Conservation (phyloP, 2,797 vertebrate species). For the Apogon hyalosoma region DNA sequence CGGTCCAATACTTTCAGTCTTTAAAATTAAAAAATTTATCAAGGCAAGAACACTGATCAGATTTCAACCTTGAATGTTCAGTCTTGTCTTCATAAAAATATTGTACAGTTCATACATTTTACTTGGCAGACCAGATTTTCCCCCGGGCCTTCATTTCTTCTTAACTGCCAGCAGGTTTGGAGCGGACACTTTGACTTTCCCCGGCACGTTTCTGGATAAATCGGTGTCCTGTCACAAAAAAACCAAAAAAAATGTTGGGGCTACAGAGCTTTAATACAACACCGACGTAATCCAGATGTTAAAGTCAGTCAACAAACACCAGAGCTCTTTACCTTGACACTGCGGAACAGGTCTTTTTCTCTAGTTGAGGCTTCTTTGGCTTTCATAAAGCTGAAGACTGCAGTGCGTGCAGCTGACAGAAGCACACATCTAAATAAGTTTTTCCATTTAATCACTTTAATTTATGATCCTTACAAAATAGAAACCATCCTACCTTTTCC, state of each 20-base stretch:
- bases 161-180: constrained; percentile 92
- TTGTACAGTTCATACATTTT: not conserved
- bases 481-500: constrained; percentile 90
- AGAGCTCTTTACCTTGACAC: constrained; percentile 89
- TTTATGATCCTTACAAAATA: not conserved
- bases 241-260: not conserved
- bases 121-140: not conserved
- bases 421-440: constrained; percentile 9
- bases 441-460: no score
- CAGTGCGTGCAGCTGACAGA: constrained; percentile 91
- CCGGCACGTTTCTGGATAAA: constrained; percentile 95
- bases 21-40: constrained; percentile 35
- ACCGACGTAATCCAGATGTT: not conserved
- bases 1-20: constrained; percentile 34
- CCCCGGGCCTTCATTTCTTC: constrained; percentile 84
- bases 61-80: not conserved
- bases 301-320: not conserved
- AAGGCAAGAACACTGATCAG: not conserved
- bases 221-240: constrained; percentile 89
- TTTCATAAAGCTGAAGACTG: constrained; percentile 94
- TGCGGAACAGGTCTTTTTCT: constrained; percentile 96
- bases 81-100: not conserved
- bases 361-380: constrained; percentile 88
- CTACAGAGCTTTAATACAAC: not conserved
- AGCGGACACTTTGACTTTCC: constrained; percentile 97